Evolutionary conservation across 2,113 vertebrate genomes (phyloP), one percentile per base, ranked within the genome.

Genomic region (Zapus hudsonius): DNA sequence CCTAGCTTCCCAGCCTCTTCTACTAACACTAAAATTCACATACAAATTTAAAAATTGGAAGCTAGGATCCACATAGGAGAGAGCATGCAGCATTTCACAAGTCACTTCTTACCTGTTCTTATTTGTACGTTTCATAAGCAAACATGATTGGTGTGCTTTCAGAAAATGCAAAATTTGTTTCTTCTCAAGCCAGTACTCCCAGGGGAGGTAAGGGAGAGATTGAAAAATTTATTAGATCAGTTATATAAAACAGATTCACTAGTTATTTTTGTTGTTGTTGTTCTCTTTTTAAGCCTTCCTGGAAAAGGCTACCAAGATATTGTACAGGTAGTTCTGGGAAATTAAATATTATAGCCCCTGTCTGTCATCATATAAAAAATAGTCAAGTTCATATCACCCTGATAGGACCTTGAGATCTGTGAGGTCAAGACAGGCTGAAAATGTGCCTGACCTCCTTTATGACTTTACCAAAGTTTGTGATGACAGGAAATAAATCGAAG

Each of bases 401-500:
- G 64, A 88, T 64, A 94, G 22, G 36, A 94, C 57, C 69, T 78
- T 92, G 69, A 81, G 82, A 92, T 86, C 57, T 87, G 5, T 74
- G 67, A 92, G 69, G 85, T 95, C 47, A 93, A 73, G 69, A 84
- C 22, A 91, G 63, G 31, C 84, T 90, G 75, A 87, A 92, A 96
- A 96, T 76, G 44, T 69, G n/a, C 76, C n/a, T 95, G 73, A 94
- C 42, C 76, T 91, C 67, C 0, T 1, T 61, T 89, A 23, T 84
- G 67, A 80, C 76, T 90, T 93, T 84, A 67, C 44, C 86, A 94
- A 94, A 94, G 73, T 89, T 92, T 89, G 61, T 82, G 87, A 96
- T 93, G 87, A 87, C 91, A 87, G 42, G 38, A 20, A 87, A 42
- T 57, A 94, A 92, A 94, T 78, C 79, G 57, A 95, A 89, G 87